phyloP scores from a whole-genome alignment of 2,113 vertebrate species.

The Alligator mississippiensis region DNA sequence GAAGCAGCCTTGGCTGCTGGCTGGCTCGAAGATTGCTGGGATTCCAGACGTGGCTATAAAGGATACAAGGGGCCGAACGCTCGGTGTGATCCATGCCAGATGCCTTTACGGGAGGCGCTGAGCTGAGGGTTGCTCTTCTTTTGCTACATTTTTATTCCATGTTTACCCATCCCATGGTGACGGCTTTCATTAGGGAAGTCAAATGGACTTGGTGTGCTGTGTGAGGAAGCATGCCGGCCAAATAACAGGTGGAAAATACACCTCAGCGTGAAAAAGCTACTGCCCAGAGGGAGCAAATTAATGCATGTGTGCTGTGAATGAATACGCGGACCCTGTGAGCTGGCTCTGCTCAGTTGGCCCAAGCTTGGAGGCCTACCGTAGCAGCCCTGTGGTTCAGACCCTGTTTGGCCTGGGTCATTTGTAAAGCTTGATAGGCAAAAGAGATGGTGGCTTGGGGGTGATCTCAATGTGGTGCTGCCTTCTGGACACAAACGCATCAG shows the following conservation, averaged over 20 bases:
- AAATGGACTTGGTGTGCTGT: neutral
- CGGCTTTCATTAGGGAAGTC: neutral
- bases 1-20: neutral
- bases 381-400: neutral
- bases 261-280: neutral
- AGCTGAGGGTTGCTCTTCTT: neutral
- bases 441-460: neutral
- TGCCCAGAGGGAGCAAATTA: neutral
- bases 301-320: neutral
- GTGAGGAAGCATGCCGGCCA: neutral
- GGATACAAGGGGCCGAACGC: fast-evolving
- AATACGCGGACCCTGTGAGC: neutral
- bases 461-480: neutral
- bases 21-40: neutral
- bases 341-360: neutral
- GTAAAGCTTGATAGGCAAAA: neutral
- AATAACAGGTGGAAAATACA: neutral
- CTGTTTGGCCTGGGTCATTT: neutral
- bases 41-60: neutral
- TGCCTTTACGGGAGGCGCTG: neutral
- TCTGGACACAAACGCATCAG: neutral
- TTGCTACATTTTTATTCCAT: neutral
- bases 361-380: neutral
- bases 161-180: neutral
- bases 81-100: neutral